A percentile compares a stretch with the other conserved stretches of the same genome.
Conservation (phyloP, 2,113 vertebrate species). For the Mustela nigripes region DNA sequence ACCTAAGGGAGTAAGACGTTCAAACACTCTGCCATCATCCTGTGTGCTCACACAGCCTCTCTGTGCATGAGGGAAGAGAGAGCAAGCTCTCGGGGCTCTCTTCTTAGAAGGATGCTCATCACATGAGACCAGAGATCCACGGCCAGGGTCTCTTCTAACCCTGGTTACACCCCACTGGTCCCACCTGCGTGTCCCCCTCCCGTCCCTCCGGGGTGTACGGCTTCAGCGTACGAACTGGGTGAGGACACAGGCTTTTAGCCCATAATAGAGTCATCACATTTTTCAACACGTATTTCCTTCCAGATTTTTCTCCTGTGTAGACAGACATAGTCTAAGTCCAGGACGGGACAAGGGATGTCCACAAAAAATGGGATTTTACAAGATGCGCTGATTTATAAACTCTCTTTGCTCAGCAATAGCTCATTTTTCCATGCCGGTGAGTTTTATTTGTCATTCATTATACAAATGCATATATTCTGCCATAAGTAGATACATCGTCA, state of each 20-base stretch:
- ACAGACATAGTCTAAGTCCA: background rate
- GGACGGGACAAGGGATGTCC: background rate
- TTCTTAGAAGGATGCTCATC: background rate
- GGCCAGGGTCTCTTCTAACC: background rate
- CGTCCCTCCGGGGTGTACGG: background rate
- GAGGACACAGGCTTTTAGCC: background rate
- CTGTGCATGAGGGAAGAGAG: background rate
- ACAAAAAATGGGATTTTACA: background rate
- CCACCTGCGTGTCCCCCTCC: too few species aligned
- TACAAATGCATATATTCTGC: background rate
- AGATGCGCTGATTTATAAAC: background rate
- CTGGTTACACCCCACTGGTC: background rate
- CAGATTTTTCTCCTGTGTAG: background rate
- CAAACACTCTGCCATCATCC: background rate
- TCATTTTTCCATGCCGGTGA: background rate
- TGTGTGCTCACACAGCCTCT: background rate
- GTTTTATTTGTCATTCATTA: constrained; percentile 5
- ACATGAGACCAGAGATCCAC: background rate
- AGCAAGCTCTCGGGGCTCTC: background rate
- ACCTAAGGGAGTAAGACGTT: background rate
- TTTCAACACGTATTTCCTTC: background rate
- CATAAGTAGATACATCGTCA: background rate
- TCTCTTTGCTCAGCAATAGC: background rate
- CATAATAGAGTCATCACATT: background rate
- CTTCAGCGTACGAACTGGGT: background rate